Base-by-base conservation (phyloP, 1,140 invertebrate genomes). In the Panulirus ornatus region DNA sequence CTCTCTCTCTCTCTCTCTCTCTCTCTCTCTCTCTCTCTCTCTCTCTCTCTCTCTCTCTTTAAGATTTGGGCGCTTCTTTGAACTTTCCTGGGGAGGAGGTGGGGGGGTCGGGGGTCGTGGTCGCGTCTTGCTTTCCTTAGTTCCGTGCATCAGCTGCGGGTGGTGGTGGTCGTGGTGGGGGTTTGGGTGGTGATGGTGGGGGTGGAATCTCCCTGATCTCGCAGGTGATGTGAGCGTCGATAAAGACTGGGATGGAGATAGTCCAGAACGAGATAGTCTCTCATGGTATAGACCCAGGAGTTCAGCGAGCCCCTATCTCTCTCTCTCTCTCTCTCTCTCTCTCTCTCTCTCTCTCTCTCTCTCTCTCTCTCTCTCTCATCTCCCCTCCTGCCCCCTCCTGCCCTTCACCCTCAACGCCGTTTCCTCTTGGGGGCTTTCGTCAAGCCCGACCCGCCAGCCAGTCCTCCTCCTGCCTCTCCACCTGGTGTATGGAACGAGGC, bases 201-300 rank as follows among this genome's bases (percentile, higher is more conserved):
- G n/a, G n/a, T n/a, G 38, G 51, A 70, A 88, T 78, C 85, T 88
- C 85, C n/a, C n/a, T n/a, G n/a, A 88, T 88, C 70, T 88, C 85
- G 70, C 85, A 88, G 85, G 85, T 81, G 79, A 88, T 88, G 76
- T 78, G 70, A 47, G 75, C 54, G 85, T 70, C 88, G 71, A 83
- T 83, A 89, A n/a, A 83, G 78, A 83, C 66, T n/a, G n/a, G n/a
- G n/a, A n/a, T n/a, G n/a, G n/a, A n/a, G n/a, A n/a, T n/a, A n/a
- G n/a, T n/a, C n/a, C n/a, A 75, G 88, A 76, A 84, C 30, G 70
- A 40, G 63, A 34, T 73, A 83, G 88, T 88, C 75, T 88, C 54
- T 88, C 85, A 88, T 42, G 51, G 85, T 27, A 34, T 51, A 63
- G 42, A 30, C 73, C 44, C 78, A 58, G 47, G 47, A 40, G 40